Conservation (phyloP, 2,113 vertebrate genomes). For the Cololabis saira region DNA sequence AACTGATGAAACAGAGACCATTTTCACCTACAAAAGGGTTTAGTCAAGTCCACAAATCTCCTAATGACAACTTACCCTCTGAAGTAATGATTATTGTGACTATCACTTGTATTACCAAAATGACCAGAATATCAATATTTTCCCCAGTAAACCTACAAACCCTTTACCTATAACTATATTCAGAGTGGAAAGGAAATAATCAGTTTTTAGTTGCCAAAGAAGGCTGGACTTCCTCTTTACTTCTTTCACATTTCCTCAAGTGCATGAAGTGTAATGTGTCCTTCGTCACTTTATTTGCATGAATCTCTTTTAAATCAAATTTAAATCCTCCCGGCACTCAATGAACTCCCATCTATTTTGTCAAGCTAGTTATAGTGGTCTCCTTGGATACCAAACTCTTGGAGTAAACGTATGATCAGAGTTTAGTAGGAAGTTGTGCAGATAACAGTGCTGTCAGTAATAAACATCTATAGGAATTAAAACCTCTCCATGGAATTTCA, state of each 20-base stretch:
- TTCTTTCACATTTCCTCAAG: slow-evolving; percentile 21
- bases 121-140: neutral
- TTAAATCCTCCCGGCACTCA: slow-evolving; percentile 36
- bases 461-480: neutral
- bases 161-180: neutral
- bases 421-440: slow-evolving; percentile 11
- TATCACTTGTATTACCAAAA: neutral
- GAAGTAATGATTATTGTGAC: neutral
- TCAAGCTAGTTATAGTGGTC: slow-evolving; percentile 58
- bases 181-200: slow-evolving; percentile 7
- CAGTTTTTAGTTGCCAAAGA: neutral
- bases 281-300: slow-evolving; percentile 44
- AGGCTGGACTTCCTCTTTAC: slow-evolving; percentile 17
- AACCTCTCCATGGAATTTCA: neutral
- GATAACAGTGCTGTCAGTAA: neutral
- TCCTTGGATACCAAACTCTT: slow-evolving; percentile 69
- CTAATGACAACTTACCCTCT: neutral
- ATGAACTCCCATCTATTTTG: slow-evolving; percentile 65
- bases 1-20: neutral
- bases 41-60: neutral
- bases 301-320: slow-evolving; percentile 53
- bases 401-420: slow-evolving; percentile 71
- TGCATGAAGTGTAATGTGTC: slow-evolving; percentile 36
- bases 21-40: neutral
- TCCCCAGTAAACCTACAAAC: neutral